Conservation (phyloP, 2,888 invertebrate genomes). For the Seira musarum region DNA sequence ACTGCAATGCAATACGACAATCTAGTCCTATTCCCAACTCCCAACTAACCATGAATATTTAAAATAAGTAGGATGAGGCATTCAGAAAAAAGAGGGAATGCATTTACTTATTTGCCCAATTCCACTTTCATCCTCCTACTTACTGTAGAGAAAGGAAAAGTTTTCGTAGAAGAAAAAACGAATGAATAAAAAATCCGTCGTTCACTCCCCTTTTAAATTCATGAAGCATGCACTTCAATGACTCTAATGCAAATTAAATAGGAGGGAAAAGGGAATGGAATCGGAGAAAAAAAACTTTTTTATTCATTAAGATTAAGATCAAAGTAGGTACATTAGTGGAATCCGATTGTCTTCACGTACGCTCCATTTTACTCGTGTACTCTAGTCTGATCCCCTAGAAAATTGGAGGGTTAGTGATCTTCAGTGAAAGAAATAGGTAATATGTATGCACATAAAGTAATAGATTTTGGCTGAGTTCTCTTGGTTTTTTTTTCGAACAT, state of each 20-base stretch:
- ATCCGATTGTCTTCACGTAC: slow-evolving; percentile 13
- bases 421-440: slow-evolving; percentile 16
- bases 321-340: slow-evolving; percentile 16
- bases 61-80: too few species aligned
- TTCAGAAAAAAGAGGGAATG: too few species aligned
- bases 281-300: background rate
- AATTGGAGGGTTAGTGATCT: slow-evolving; percentile 16
- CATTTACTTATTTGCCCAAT: too few species aligned
- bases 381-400: background rate
- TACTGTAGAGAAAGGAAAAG: too few species aligned
- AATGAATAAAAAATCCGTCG: slow-evolving; percentile 11
- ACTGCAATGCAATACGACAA: too few species aligned
- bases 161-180: background rate
- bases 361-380: slow-evolving; percentile 2
- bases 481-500: too few species aligned
- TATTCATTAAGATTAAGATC: slow-evolving; percentile 17
- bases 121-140: slow-evolving; percentile 12
- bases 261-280: background rate
- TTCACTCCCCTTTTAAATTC: slow-evolving; percentile 10
- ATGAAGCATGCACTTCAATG: slow-evolving; percentile 14
- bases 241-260: slow-evolving; percentile 17
- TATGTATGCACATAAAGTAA: slow-evolving; percentile 13
- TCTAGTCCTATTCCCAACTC: too few species aligned
- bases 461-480: too few species aligned
- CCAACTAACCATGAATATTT: too few species aligned